A percentile compares a stretch with the other conserved stretches of the same genome.
Conservation (phyloP, 2,888 invertebrate species). For the Panopea generosa region DNA sequence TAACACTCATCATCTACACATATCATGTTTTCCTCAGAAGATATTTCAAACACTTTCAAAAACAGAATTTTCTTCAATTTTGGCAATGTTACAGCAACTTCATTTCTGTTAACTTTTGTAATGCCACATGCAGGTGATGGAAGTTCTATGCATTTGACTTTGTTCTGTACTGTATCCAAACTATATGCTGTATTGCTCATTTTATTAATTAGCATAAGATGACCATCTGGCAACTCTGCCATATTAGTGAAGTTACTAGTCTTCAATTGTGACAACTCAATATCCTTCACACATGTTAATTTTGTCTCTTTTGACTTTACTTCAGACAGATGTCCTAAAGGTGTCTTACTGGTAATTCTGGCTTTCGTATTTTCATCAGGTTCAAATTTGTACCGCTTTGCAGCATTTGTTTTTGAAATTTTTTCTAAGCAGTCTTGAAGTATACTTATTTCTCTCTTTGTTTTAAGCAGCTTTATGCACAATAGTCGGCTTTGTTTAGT, state of each 20-base stretch:
- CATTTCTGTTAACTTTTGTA: background rate
- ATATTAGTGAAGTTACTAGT: background rate
- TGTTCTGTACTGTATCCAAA: background rate
- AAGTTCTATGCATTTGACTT: too few species aligned
- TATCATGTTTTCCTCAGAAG: too few species aligned
- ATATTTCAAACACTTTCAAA: too few species aligned
- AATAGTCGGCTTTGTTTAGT: background rate
- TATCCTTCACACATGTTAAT: background rate
- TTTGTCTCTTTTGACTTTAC: too few species aligned
- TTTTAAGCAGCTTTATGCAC: background rate
- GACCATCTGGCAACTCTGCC: background rate
- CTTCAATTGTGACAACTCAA: background rate
- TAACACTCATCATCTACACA: too few species aligned
- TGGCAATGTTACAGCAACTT: background rate
- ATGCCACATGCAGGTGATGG: background rate
- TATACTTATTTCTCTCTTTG: background rate
- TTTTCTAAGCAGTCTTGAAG: background rate
- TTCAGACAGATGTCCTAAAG: too few species aligned
- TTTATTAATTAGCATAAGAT: background rate
- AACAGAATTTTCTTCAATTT: too few species aligned
- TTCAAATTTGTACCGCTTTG: background rate
- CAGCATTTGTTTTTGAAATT: background rate
- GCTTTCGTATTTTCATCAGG: too few species aligned
- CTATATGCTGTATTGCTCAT: background rate
- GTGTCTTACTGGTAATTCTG: background rate